These are phyloP conservation scores for Arrhamphus sclerolepis DNA, from an alignment of 2,797 vertebrate species.

Conservation along the genomic window DNA sequence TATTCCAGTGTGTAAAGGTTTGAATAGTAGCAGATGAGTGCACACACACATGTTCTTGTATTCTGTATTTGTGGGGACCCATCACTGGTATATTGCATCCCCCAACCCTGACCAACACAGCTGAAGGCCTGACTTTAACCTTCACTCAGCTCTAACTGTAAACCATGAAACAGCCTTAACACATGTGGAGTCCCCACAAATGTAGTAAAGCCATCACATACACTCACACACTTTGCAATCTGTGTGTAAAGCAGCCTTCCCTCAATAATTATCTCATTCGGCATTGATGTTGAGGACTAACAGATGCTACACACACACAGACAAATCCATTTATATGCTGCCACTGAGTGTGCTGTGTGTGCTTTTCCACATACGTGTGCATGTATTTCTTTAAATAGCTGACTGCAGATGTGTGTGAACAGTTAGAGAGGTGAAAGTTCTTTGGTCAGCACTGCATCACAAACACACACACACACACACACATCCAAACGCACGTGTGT, in stretches of 20 bases:
- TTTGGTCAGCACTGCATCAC: too few species aligned
- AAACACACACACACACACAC: too few species aligned
- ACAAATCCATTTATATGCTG: constrained; percentile 1
- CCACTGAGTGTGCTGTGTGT: too few species aligned
- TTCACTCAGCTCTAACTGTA: background rate
- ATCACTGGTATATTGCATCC: too few species aligned
- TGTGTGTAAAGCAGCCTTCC: constrained; percentile 21
- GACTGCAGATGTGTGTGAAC: too few species aligned
- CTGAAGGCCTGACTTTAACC: background rate
- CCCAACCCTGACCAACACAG: background rate
- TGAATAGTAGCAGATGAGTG: constrained; percentile 52
- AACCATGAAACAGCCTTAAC: background rate
- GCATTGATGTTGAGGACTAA: constrained; percentile 46
- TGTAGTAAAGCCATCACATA: background rate
- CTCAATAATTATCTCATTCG: constrained; percentile 45
- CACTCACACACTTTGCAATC: constrained; percentile 15
- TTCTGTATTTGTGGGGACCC: background rate
- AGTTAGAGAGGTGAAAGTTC: too few species aligned
- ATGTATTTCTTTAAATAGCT: too few species aligned
- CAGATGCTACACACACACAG: constrained; percentile 25
- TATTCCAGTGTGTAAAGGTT: constrained; percentile 45
- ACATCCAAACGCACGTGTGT: constrained; percentile 1
- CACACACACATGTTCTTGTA: background rate
- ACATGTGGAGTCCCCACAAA: background rate
- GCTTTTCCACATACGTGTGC: too few species aligned